Evolutionary conservation across 30 jellyfish, hydroid and myxozoan genomes (phyloP).

Genomic region (Nemopilema nomurai): DNA sequence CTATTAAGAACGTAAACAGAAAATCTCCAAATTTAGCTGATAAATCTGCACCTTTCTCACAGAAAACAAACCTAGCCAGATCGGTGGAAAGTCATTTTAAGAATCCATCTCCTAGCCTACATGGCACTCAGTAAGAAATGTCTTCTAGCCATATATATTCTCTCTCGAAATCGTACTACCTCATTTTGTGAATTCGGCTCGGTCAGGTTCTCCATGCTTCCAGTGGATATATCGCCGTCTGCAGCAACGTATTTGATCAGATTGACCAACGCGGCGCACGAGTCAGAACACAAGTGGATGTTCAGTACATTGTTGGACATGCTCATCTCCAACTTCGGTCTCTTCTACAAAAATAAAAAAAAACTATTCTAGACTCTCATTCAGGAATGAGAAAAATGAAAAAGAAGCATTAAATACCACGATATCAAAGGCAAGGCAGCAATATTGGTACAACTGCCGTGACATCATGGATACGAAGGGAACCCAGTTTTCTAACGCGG

Average conservation of each 20-base stretch:
- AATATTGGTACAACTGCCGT: too few species aligned
- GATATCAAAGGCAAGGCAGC: too few species aligned
- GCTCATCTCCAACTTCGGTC: conserved; percentile 85
- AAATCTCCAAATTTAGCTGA: too few species aligned
- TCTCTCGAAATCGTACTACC: conserved; percentile 12
- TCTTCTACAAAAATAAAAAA: conserved; percentile 43
- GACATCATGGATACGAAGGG: too few species aligned
- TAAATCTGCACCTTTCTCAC: too few species aligned
- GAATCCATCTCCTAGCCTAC: too few species aligned
- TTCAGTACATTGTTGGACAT: conserved; percentile 93
- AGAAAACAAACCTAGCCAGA: too few species aligned
- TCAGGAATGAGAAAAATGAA: neutral
- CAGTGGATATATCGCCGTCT: conserved; percentile 82
- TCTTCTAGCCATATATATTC: too few species aligned
- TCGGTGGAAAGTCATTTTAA: too few species aligned
- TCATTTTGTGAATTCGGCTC: conserved; percentile 45
- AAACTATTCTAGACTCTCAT: neutral
- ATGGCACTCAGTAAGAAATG: too few species aligned
- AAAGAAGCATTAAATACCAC: neutral
- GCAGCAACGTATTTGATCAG: conserved; percentile 84
- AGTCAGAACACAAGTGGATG: conserved; percentile 93
- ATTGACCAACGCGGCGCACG: conserved; percentile 87
- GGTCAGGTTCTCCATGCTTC: conserved; percentile 1
- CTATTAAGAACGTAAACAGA: too few species aligned
- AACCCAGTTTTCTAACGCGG: too few species aligned